Evolutionary conservation across 2,113 vertebrate species (phyloP), one percentile per base, ranked within the genome.

Genomic region (Antennarius striatus): DNA sequence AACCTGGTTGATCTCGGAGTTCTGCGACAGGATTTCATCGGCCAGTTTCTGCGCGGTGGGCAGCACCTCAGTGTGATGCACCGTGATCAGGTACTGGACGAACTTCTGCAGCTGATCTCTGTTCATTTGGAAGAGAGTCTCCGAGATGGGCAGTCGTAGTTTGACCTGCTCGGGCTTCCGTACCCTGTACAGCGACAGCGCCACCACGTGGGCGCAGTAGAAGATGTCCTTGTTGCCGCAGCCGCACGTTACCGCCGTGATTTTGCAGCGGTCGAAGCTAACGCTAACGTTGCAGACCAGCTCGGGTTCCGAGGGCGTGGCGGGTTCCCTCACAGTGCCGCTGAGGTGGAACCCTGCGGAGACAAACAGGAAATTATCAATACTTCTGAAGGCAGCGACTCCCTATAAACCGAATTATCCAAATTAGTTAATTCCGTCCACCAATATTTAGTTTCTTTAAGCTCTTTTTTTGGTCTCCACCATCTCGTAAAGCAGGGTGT

Each of bases 191-290:
- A 99, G 93, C 63, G 96, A 95, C 22, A 99, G 94, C 17, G 97
- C 97, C 89, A 99, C 97, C 54, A 98, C 97, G 0, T 99, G 97
- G 1, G 97, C 95, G 84, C 97, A 99, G 69, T 97, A 99, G 94
- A 99, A 99, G 92, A 99, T 99, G 94, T 99, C 97, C 90, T 97
- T 97, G 94, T 98, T 98, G 92, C 96, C 96, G 79, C 97, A 99
- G 92, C 94, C 94, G 86, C 96, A 99, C 48, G 97, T 99, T 62
- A 99, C 97, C 42, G 97, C 96, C 70, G 97, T 99, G 95, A 99
- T 99, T 86, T 99, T 99, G 93, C 97, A 99, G 92, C 97, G 97
- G 92, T 99, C 97, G 90, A 99, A 99, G 93, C 96, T 98, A 91
- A 99, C 96, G 90, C 96, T 96, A 85, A 99, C 97, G 78, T 94